Evolutionary conservation across 2,797 vertebrate species (phyloP), one percentile per base, ranked within the genome.

Genomic region (Loris lydekkerianus): DNA sequence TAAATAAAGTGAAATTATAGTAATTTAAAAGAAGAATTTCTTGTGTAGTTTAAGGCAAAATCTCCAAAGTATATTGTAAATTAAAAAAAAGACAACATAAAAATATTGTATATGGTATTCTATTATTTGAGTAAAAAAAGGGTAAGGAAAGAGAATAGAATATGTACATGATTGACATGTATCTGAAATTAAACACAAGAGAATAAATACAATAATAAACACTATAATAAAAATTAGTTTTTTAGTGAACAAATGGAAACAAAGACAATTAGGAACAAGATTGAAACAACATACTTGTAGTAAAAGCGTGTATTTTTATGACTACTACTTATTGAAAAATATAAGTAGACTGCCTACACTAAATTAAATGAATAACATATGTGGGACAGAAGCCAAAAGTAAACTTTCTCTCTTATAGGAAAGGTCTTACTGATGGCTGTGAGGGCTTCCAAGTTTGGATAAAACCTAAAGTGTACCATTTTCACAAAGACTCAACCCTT

Each of bases 311-410:
- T 53, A 85, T 37, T 14, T 86, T 70, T 67, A 31, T 34, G 29
- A 67, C 93, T 86, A 58, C 56, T 56, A 76, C 7, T 82, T 81
- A 82, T n/a, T 72, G 10, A 95, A 93, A 87, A 86, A 18, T 76
- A 70, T 34, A 76, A 61, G 25, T 70, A 34, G 43, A 46, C 25
- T 20, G 0, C 13, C n/a, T 56, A 37, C 10, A 37, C 23, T 77
- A 91, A 91, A 49, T 56, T 80, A 77, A 90, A 84, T 37, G 65
- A 69, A 83, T 61, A 69, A 40, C 3, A 13, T 27, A 5, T 10
- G 5, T 58, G 85, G 61, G 29, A 70, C 15, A 60, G 40, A 10
- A 75, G 21, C 17, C 91, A 92, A 56, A 61, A 49, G 17, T 10
- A 49, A 96, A 65, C 25, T 56, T 29, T 81, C 5, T 61, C 17